Evolutionary conservation across 2,888 invertebrate genomes (phyloP).

Genomic region (Ectemnius lituratus): DNA sequence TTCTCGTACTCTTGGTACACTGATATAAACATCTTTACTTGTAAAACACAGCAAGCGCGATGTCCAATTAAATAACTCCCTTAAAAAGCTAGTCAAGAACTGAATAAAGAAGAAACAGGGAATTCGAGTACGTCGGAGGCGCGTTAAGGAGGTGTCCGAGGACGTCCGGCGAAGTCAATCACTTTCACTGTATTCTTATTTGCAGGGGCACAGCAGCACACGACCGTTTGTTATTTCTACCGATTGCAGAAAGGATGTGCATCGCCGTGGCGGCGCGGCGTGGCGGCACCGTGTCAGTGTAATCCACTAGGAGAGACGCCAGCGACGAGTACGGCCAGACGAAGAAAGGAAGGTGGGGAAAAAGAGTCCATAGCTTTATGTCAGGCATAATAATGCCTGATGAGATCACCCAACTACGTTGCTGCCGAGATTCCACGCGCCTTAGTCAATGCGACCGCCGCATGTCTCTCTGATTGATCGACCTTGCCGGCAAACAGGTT

Average conservation of each 20-base stretch:
- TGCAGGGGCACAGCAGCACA: slow-evolving; percentile 28
- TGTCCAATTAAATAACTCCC: background rate
- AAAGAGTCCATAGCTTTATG: slow-evolving; percentile 66
- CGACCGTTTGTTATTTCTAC: slow-evolving; percentile 65
- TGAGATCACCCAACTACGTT: slow-evolving; percentile 75
- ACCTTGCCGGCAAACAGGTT: slow-evolving; percentile 63
- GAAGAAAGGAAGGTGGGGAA: slow-evolving; percentile 38
- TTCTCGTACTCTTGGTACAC: slow-evolving; percentile 72
- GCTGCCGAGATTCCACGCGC: slow-evolving; percentile 74
- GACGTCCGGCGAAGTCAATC: slow-evolving; percentile 29
- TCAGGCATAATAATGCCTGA: slow-evolving; percentile 74
- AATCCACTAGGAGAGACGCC: slow-evolving; percentile 20
- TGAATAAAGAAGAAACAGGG: background rate
- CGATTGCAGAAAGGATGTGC: slow-evolving; percentile 67
- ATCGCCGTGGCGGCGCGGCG: slow-evolving; percentile 34
- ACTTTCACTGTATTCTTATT: slow-evolving; percentile 55
- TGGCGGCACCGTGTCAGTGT: slow-evolving; percentile 17
- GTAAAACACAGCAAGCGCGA: slow-evolving; percentile 7
- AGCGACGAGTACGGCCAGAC: slow-evolving; percentile 42
- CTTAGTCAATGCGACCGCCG: slow-evolving; percentile 68
- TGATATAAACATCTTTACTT: slow-evolving; percentile 68
- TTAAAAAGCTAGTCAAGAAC: background rate
- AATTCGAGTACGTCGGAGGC: too few species aligned
- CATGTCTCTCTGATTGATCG: slow-evolving; percentile 59
- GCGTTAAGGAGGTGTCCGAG: too few species aligned